phyloP scores from a whole-genome alignment of 1,140 invertebrate species.

The Limonius californicus region DNA sequence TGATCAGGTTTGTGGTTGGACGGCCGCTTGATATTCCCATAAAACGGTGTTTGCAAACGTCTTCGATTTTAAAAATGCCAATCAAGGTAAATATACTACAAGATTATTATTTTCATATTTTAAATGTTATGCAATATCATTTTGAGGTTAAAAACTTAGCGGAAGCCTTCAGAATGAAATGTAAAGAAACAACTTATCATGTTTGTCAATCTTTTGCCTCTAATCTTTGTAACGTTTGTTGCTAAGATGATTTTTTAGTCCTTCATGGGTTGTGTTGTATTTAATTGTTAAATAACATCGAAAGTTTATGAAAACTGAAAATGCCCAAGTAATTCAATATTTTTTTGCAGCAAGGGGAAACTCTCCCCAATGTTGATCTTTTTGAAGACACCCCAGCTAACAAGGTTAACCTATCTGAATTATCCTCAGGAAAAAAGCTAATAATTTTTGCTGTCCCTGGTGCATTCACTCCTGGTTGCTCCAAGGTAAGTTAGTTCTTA shows the following conservation, averaged over 20 bases:
- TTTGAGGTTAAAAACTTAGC: not conserved
- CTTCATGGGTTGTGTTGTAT: not conserved
- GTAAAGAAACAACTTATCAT: not conserved
- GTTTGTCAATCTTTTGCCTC: not conserved
- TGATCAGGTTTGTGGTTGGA: too few relatives aligned
- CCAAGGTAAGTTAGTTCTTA: slow-evolving; percentile 58
- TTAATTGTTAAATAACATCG: not conserved
- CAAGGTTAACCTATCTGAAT: slow-evolving; percentile 74
- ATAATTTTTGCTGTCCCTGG: slow-evolving; percentile 90
- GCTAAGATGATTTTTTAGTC: not conserved
- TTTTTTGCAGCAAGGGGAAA: slow-evolving; percentile 71
- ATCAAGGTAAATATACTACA: slow-evolving; percentile 21
- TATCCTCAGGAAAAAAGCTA: slow-evolving; percentile 76
- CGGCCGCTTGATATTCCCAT: not conserved
- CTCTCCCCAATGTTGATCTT: slow-evolving; percentile 73
- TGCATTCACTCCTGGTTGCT: slow-evolving; percentile 94
- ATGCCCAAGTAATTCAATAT: slow-evolving; percentile 6
- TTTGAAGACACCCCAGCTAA: slow-evolving; percentile 82
- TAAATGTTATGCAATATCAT: not conserved
- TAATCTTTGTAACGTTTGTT: not conserved
- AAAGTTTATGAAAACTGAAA: not conserved
- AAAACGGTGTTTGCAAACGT: slow-evolving; percentile 14
- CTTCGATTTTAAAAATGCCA: slow-evolving; percentile 28
- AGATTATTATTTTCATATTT: not conserved
- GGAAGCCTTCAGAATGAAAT: too few relatives aligned